A percentile compares a stretch with the other conserved stretches of the same genome.
phyloP scores from a whole-genome alignment of 2,888 invertebrate genomes.

The Lithophane semibrunnea region DNA sequence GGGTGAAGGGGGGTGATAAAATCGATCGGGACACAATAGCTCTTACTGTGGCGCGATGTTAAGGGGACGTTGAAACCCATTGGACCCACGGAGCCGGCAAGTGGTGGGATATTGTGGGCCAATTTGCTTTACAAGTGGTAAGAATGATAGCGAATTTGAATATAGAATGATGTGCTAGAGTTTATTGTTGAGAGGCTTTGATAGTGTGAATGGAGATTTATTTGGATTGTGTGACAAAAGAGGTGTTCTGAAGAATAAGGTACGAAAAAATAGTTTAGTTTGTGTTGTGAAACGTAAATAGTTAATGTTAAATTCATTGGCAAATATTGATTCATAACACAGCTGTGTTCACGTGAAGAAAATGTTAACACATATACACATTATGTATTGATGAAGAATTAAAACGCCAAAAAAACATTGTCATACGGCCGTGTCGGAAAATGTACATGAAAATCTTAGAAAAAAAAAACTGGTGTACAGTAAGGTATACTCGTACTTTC shows the following conservation, averaged over 20 bases:
- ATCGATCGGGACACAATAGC: conserved; percentile 71
- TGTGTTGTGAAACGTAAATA: not conserved
- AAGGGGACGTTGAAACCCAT: conserved; percentile 52
- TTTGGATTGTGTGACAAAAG: not conserved
- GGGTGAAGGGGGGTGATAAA: conserved; percentile 50
- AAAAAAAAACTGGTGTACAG: not conserved
- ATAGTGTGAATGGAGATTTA: conserved; percentile 1
- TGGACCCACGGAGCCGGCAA: conserved; percentile 41
- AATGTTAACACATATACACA: no score
- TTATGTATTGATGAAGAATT: no score
- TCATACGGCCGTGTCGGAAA: no score
- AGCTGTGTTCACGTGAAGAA: not conserved
- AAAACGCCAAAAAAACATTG: not conserved
- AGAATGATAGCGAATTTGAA: conserved; percentile 57
- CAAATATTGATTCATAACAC: not conserved
- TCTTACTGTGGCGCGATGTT: conserved; percentile 54
- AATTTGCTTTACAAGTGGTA: conserved; percentile 48
- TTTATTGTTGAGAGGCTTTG: conserved; percentile 14
- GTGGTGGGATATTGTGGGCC: conserved; percentile 57
- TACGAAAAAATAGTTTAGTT: not conserved
- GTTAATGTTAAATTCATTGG: not conserved
- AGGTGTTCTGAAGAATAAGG: not conserved
- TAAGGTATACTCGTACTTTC: not conserved
- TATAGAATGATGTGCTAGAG: conserved; percentile 34
- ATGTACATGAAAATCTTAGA: not conserved